These are phyloP conservation scores for Sphaerophoria taeniata DNA, from an alignment of 2,888 invertebrate genomes.

Conservation along the genomic window DNA sequence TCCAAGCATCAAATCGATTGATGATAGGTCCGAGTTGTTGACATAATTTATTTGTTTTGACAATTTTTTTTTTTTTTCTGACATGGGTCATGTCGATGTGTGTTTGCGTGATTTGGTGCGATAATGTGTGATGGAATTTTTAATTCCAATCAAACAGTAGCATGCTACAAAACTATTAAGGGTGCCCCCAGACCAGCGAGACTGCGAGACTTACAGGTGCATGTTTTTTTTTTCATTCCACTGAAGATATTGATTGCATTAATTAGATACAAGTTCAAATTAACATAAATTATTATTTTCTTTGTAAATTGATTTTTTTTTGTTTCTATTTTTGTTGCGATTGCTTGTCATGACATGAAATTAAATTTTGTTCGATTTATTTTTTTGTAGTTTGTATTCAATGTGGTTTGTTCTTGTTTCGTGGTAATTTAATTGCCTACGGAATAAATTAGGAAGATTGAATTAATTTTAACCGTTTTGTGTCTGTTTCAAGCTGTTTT, in stretches of 20 bases:
- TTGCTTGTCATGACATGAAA: background rate
- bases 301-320: constrained; percentile 9
- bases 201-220: constrained; percentile 39
- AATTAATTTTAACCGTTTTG: background rate
- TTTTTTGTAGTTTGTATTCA: background rate
- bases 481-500: background rate
- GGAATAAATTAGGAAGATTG: constrained; percentile 25
- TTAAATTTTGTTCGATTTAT: constrained; percentile 6
- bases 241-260: constrained; percentile 23
- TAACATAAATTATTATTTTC: constrained; percentile 38
- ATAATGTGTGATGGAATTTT: constrained; percentile 54
- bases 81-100: background rate
- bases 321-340: constrained; percentile 19
- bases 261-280: constrained; percentile 44
- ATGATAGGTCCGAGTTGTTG: constrained; percentile 52
- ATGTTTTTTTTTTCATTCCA: constrained; percentile 6
- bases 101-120: constrained; percentile 61
- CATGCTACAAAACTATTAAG: constrained; percentile 20
- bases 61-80: constrained; percentile 8
- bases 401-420: background rate
- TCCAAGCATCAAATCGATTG: constrained; percentile 52
- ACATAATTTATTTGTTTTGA: constrained; percentile 38
- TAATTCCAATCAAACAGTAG: constrained; percentile 14
- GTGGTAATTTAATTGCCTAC: background rate
- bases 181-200: background rate